Conservation (phyloP, 2,113 vertebrate genomes). For the Opisthocomus hoazin region DNA sequence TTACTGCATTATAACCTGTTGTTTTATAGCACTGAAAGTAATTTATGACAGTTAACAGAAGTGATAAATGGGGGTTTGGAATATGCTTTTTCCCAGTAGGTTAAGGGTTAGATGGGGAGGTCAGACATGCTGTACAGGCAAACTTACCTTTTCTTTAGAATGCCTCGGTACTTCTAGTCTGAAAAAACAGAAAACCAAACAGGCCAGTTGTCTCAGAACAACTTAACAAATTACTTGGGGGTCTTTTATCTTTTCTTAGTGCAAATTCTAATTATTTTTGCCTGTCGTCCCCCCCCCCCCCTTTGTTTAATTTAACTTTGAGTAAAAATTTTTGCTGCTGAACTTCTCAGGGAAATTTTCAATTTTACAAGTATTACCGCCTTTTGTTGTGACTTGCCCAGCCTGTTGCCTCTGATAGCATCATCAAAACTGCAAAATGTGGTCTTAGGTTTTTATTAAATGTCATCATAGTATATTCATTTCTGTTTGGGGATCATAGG, state of each 20-base stretch:
- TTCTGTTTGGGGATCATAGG: background rate
- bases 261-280: background rate
- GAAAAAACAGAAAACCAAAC: background rate
- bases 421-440: background rate
- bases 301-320: background rate
- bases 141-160: background rate
- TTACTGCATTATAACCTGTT: constrained; percentile 56
- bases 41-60: constrained; percentile 58
- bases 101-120: background rate
- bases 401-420: background rate
- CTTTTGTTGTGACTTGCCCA: background rate
- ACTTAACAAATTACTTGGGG: background rate
- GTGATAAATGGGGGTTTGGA: constrained; percentile 36
- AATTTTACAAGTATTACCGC: background rate
- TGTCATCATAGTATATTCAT: background rate
- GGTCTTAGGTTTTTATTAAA: background rate
- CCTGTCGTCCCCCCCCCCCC: too few relatives aligned
- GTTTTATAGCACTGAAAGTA: constrained; percentile 54
- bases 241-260: background rate
- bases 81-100: constrained; percentile 23
- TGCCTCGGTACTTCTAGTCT: background rate
- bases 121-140: background rate
- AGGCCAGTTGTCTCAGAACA: background rate
- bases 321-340: background rate
- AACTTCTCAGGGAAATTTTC: background rate